Evolutionary conservation across 2,888 invertebrate species (phyloP).

Genomic region (Athrips mouffetella): DNA sequence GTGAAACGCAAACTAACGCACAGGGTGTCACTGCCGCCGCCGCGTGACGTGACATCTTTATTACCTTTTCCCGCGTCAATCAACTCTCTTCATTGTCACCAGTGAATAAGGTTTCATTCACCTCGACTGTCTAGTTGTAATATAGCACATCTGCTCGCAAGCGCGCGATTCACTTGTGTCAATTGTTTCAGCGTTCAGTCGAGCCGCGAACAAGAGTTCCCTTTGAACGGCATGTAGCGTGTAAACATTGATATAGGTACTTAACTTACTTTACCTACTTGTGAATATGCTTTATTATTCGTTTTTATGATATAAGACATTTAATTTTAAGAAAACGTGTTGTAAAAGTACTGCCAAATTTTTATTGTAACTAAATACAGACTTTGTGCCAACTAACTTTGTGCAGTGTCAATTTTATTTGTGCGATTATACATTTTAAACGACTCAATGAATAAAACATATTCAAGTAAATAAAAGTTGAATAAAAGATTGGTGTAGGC

Average conservation of each 20-base stretch:
- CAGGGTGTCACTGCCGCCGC: slow-evolving; percentile 25
- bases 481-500: no score
- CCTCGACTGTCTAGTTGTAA: neutral
- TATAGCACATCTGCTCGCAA: slow-evolving; percentile 34
- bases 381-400: no score
- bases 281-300: no score
- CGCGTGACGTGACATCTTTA: slow-evolving; percentile 67
- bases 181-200: slow-evolving; percentile 42
- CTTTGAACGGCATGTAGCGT: slow-evolving; percentile 16
- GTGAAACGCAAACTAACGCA: slow-evolving; percentile 65
- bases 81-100: slow-evolving; percentile 36
- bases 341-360: no score
- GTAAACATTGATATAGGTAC: slow-evolving; percentile 9
- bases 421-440: no score
- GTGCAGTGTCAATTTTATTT: no score
- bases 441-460: no score
- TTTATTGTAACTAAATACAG: no score
- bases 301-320: no score
- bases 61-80: slow-evolving; percentile 39
- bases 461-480: no score
- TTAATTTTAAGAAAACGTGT: no score
- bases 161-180: slow-evolving; percentile 61
- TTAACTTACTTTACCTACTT: no score
- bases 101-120: slow-evolving; percentile 25
- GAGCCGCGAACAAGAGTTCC: slow-evolving; percentile 20